A percentile compares a stretch with the other conserved stretches of the same genome.
Conservation (phyloP, 2,888 invertebrate species). For the Liposcelis brunnea region DNA sequence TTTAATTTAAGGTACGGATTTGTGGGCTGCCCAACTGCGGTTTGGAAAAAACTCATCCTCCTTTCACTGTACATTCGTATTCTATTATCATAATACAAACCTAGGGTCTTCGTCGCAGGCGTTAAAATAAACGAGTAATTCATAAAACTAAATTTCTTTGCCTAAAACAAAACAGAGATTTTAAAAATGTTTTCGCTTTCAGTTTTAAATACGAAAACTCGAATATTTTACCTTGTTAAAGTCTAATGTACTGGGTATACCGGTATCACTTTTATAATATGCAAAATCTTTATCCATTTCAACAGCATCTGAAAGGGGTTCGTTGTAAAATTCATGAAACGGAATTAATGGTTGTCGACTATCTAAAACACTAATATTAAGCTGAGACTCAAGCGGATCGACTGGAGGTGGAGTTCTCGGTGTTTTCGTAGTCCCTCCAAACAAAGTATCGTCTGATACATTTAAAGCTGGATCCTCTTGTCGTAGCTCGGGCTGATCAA, state of each 20-base stretch:
- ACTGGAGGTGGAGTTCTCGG: slow-evolving; percentile 18
- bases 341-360: slow-evolving; percentile 68
- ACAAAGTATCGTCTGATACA: slow-evolving; percentile 31
- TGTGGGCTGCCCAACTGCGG: slow-evolving; percentile 63
- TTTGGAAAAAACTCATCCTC: slow-evolving; percentile 67
- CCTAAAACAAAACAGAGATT: slow-evolving; percentile 9
- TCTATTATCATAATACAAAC: slow-evolving; percentile 83
- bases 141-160: slow-evolving; percentile 68
- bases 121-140: slow-evolving; percentile 79
- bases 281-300: slow-evolving; percentile 92
- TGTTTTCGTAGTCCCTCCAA: slow-evolving; percentile 21
- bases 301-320: slow-evolving; percentile 76
- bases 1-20: slow-evolving; percentile 72
- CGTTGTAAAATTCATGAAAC: slow-evolving; percentile 86
- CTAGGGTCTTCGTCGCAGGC: slow-evolving; percentile 79
- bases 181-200: not conserved
- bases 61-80: slow-evolving; percentile 90
- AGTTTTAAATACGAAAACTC: not conserved
- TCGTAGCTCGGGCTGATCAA: slow-evolving; percentile 43
- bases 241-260: no score
- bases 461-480: slow-evolving; percentile 35
- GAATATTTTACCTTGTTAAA: not conserved
- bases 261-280: slow-evolving; percentile 49
- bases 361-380: slow-evolving; percentile 45
- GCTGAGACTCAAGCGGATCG: slow-evolving; percentile 44